Conservation (phyloP, 2,888 invertebrate species). For the Scaptomyza reducta region DNA sequence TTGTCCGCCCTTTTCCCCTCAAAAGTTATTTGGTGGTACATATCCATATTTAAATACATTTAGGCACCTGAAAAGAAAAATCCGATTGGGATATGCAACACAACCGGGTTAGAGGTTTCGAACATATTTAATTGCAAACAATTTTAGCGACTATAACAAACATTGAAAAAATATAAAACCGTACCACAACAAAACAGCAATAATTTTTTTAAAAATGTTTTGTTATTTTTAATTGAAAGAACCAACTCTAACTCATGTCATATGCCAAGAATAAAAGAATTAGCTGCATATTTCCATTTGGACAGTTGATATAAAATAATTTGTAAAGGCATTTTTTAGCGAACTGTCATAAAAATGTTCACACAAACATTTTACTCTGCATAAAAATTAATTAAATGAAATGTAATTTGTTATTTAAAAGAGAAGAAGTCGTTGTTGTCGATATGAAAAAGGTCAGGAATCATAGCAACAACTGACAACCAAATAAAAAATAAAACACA, state of each 20-base stretch:
- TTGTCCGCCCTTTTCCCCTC: background rate
- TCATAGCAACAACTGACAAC: conserved; percentile 3
- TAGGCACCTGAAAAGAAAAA: background rate
- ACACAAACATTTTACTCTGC: conserved; percentile 7
- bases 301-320: background rate
- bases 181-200: background rate
- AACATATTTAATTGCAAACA: background rate
- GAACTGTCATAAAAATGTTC: conserved; percentile 7
- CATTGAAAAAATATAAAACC: background rate
- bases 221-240: background rate
- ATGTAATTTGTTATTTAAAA: conserved; percentile 22
- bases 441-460: conserved; percentile 18
- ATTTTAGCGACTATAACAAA: background rate
- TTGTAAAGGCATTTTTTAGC: background rate
- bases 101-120: background rate
- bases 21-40: too few species aligned
- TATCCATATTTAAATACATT: background rate
- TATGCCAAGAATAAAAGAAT: conserved; percentile 4
- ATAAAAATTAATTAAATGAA: conserved; percentile 54
- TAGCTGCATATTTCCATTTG: conserved; percentile 3
- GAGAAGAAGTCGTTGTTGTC: conserved; percentile 3
- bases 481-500: background rate
- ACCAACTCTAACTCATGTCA: background rate
- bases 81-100: background rate
- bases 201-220: background rate